Conservation (phyloP, 2,797 vertebrate species). For the Steatocranus sp. region DNA sequence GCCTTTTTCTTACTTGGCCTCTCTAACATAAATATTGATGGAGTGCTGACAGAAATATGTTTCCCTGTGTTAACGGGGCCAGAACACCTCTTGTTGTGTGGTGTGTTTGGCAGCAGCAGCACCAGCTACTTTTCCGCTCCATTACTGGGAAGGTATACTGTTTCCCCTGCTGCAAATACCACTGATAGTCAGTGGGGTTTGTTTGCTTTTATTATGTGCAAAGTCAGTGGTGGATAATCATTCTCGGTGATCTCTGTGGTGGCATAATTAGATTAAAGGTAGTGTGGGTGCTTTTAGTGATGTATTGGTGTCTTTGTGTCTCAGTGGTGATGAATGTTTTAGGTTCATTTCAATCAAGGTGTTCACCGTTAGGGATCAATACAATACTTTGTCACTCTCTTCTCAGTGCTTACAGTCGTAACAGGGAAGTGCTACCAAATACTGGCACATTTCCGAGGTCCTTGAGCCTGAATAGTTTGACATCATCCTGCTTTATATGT, state of each 20-base stretch:
- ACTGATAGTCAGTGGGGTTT: constrained; percentile 26
- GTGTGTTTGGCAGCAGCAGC: constrained; percentile 46
- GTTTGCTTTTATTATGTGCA: constrained; percentile 26
- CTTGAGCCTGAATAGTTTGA: background rate
- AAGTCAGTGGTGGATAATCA: constrained; percentile 18
- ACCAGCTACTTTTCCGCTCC: constrained; percentile 12
- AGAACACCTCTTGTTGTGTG: constrained; percentile 35
- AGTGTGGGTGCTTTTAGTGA: background rate
- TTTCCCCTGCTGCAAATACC: constrained; percentile 18
- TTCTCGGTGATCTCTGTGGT: constrained; percentile 18
- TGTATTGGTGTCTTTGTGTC: background rate
- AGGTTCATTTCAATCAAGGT: background rate
- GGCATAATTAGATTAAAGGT: constrained; percentile 14
- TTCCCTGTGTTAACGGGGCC: constrained; percentile 61
- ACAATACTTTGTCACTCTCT: background rate
- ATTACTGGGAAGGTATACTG: background rate
- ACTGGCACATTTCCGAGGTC: background rate
- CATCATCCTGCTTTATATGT: background rate
- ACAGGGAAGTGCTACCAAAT: background rate
- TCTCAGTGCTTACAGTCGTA: background rate
- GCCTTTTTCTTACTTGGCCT: constrained; percentile 40
- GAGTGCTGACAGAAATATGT: constrained; percentile 69
- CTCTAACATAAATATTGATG: constrained; percentile 71
- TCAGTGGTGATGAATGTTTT: background rate
- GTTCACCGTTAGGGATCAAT: background rate